These are phyloP conservation scores for Parnassius glacialis DNA, from an alignment of 2,888 invertebrate genomes.

Conservation along the genomic window DNA sequence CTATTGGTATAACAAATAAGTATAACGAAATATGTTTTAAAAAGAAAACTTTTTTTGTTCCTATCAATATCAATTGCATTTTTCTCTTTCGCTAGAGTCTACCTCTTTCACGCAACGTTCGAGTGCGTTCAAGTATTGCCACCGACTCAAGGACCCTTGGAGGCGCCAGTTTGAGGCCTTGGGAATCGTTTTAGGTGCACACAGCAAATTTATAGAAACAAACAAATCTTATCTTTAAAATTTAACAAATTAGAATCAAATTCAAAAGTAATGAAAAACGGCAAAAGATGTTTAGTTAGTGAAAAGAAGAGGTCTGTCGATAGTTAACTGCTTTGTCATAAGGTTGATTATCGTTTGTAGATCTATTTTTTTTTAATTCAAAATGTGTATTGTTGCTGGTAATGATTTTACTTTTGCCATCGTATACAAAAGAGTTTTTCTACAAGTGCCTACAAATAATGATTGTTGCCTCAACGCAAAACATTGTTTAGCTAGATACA, in stretches of 20 bases:
- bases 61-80: slow-evolving; percentile 26
- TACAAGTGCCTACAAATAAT: slow-evolving; percentile 9
- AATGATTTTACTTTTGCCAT: slow-evolving; percentile 7
- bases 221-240: slow-evolving; percentile 4
- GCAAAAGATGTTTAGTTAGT: neutral
- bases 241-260: neutral
- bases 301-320: neutral
- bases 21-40: no score
- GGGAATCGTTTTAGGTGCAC: slow-evolving; percentile 12
- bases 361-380: slow-evolving; percentile 4
- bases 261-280: neutral
- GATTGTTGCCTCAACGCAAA: slow-evolving; percentile 4
- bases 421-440: slow-evolving; percentile 11
- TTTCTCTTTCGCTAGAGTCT: slow-evolving; percentile 26
- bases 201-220: neutral
- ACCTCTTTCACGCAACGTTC: slow-evolving; percentile 35
- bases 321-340: slow-evolving; percentile 1
- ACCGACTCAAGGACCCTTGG: slow-evolving; percentile 59
- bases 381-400: slow-evolving; percentile 15
- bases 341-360: slow-evolving; percentile 3
- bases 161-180: slow-evolving; percentile 53
- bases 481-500: slow-evolving; percentile 5
- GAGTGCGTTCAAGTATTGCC: slow-evolving; percentile 45
- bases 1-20: no score
- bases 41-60: neutral